These are phyloP conservation scores for Clepsis dumicolana DNA, from an alignment of 2,888 invertebrate genomes.

Conservation along the genomic window DNA sequence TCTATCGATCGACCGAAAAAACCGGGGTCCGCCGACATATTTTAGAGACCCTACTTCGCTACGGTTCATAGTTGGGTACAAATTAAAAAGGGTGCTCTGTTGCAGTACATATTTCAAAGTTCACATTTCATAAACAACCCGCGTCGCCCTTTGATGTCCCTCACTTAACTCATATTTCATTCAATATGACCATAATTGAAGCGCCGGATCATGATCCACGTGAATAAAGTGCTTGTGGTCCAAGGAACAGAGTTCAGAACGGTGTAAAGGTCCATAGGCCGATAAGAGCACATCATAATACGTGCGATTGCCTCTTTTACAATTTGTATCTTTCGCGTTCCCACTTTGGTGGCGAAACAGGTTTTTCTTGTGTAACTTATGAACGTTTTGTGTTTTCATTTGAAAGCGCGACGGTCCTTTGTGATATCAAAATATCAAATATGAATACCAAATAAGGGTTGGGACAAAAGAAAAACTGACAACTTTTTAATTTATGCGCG, in stretches of 20 bases:
- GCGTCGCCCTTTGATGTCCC: conserved; percentile 84
- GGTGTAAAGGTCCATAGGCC: conserved; percentile 57
- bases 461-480: conserved; percentile 84
- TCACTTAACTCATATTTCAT: conserved; percentile 86
- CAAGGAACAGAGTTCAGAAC: conserved; percentile 66
- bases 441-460: conserved; percentile 86
- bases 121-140: conserved; percentile 81
- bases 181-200: conserved; percentile 85
- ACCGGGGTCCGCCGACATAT: conserved; percentile 56
- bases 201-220: conserved; percentile 65
- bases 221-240: conserved; percentile 71
- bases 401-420: conserved; percentile 79
- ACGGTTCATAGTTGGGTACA: conserved; percentile 80
- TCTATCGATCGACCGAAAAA: conserved; percentile 60
- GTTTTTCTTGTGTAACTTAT: conserved; percentile 78
- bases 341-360: conserved; percentile 79
- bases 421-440: conserved; percentile 84
- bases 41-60: conserved; percentile 72
- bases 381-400: conserved; percentile 77
- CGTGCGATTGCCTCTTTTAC: conserved; percentile 85
- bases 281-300: conserved; percentile 69
- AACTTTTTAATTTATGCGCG: conserved; percentile 84
- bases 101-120: conserved; percentile 81
- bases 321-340: conserved; percentile 84
- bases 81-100: conserved; percentile 83